These are phyloP conservation scores for Drosophila cardini DNA, from an alignment of 1,140 invertebrate species.

Conservation along the genomic window DNA sequence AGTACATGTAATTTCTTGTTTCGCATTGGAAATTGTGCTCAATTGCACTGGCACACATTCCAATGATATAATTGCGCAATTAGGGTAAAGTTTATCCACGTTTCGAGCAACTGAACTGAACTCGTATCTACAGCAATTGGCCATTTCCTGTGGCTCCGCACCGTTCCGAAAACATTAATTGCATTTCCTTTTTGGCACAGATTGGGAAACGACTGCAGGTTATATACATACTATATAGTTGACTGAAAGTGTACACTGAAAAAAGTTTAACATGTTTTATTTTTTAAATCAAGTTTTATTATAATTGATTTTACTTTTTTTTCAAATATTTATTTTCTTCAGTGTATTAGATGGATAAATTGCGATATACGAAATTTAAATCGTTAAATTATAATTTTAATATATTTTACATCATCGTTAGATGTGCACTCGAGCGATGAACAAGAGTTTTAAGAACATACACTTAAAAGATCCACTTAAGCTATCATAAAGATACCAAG, in stretches of 20 bases:
- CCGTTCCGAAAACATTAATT: slow-evolving; percentile 41
- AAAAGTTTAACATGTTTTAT: too few species aligned
- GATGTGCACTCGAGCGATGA: background rate
- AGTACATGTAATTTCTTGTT: slow-evolving; percentile 9
- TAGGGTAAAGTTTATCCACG: slow-evolving; percentile 48
- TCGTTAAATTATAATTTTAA: background rate
- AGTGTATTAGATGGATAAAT: too few species aligned
- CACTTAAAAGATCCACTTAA: background rate
- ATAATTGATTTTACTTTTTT: background rate
- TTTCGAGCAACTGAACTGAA: slow-evolving; percentile 10
- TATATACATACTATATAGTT: background rate
- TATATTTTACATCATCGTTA: background rate
- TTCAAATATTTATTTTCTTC: too few species aligned
- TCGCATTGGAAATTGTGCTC: slow-evolving; percentile 3
- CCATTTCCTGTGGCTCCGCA: slow-evolving; percentile 24
- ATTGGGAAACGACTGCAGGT: slow-evolving; percentile 22
- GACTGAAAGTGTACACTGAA: background rate
- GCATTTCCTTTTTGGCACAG: slow-evolving; percentile 28
- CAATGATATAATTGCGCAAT: slow-evolving; percentile 71
- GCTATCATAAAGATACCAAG: too few species aligned
- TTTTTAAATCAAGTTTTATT: too few species aligned
- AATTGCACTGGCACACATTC: slow-evolving; percentile 26
- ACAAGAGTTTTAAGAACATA: background rate
- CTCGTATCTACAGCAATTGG: slow-evolving; percentile 35
- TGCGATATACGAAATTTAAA: background rate